Evolutionary conservation across 2,888 invertebrate species (phyloP).

Genomic region (Gari tellinella): DNA sequence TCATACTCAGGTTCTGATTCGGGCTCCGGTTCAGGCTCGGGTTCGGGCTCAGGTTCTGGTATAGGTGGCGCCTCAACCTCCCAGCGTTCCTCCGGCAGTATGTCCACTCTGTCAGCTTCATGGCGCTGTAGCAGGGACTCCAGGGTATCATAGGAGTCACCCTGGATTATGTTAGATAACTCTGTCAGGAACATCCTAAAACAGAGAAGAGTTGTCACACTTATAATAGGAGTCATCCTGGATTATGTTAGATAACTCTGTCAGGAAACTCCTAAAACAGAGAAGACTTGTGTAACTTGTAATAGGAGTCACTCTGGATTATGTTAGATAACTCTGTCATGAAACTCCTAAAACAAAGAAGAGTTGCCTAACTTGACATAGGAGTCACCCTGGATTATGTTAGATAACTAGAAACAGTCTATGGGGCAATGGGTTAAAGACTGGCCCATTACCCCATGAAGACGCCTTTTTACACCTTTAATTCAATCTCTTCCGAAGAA

Average conservation of each 20-base stretch:
- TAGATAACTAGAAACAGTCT: no score
- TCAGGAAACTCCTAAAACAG: conserved; percentile 45
- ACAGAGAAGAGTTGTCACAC: conserved; percentile 5
- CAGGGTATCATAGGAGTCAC: conserved; percentile 30
- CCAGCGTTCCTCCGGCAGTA: conserved; percentile 43
- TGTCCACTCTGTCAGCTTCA: conserved; percentile 36
- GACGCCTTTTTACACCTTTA: no score
- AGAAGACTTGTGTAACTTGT: no score
- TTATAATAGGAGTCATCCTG: conserved; percentile 15
- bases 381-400: no score
- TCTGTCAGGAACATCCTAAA: conserved; percentile 52
- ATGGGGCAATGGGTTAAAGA: no score
- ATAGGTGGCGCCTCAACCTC: conserved; percentile 34
- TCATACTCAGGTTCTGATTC: conserved; percentile 16
- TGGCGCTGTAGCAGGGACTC: conserved; percentile 43
- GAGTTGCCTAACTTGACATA: no score
- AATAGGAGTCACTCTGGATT: conserved; percentile 15
- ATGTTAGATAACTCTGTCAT: conserved; percentile 40
- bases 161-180: conserved; percentile 26
- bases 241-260: conserved; percentile 37
- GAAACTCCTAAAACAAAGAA: conserved; percentile 41
- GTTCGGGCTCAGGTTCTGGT: conserved; percentile 34
- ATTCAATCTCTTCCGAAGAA: no score
- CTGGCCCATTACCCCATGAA: no score
- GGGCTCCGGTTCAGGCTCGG: conserved; percentile 35